Base-by-base conservation (phyloP, 2,113 vertebrate genomes). In the Galemys pyrenaicus region DNA sequence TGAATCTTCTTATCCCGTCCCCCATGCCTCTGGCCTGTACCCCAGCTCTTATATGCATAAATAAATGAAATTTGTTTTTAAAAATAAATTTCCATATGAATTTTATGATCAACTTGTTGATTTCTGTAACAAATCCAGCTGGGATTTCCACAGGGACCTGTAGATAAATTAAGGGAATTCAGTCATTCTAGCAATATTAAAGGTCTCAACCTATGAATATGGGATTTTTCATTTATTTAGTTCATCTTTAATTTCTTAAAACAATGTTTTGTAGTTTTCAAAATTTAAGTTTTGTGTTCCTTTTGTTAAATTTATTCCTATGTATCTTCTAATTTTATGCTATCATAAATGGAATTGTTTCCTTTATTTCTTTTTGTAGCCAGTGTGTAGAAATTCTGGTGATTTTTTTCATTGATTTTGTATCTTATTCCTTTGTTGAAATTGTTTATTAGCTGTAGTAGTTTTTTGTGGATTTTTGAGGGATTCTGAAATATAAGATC, bases 291-390 rank as follows among this genome's bases (percentile, higher is more conserved):
- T 86, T 49, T 41, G 19, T 32, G 44, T 12, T 83, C 73, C 12
- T 51, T 67, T 37, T 1, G 39, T 37, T 71, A 56, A 37, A 60
- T 90, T 56, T 64, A 30, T 71, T 89, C 12, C 32, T 74, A 54
- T 44, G 28, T 68, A 67, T 75, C 62, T 89, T 75, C 62, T 39
- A 56, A 58, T 70, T 92, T 75, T 70, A 87, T 82, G 41, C 20
- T 81, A 67, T 75, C 68, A 87, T 49, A 77, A 82, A 51, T 87
- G 68, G 51, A 87, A 82, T 60, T 70, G 19, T 60, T 91, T 86
- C 56, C 28, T 46, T 60, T 78, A 51, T 82, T 89, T n/a, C 49
- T 60, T 65, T 70, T 64, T 64, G 56, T 15, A 85, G 9, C 8
- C 44, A 70, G 41, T 41, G 13, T 73, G 35, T 62, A 68, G 35